phyloP scores from a whole-genome alignment of 2,113 vertebrate genomes.

The Patagioenas fasciata region DNA sequence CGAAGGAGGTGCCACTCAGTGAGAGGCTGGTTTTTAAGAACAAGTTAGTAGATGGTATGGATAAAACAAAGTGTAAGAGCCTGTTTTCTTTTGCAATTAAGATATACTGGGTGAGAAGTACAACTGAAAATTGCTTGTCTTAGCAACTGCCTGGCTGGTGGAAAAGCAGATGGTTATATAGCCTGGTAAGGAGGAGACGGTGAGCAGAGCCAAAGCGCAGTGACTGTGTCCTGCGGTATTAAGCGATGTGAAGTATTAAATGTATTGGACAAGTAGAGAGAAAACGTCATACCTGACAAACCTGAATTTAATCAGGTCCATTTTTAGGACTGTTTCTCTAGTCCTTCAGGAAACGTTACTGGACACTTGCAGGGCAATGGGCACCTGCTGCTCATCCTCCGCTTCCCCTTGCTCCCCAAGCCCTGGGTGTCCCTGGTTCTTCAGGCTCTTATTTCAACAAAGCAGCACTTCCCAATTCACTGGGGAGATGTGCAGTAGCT shows the following conservation, averaged over 20 bases:
- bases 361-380: no score
- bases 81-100: neutral
- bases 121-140: neutral
- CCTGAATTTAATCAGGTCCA: rapidly evolving
- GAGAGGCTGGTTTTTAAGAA: neutral
- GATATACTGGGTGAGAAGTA: neutral
- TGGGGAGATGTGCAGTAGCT: no score
- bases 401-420: neutral
- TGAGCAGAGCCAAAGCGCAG: rapidly evolving
- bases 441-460: no score
- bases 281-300: rapidly evolving
- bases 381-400: rapidly evolving
- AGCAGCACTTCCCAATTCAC: neutral
- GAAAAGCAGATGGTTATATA: neutral
- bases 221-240: neutral
- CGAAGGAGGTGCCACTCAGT: neutral
- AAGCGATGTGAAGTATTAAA: neutral
- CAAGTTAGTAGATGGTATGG: neutral
- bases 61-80: neutral
- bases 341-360: neutral
- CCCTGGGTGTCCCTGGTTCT: neutral
- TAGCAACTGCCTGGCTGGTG: neutral
- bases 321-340: neutral
- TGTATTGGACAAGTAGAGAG: rapidly evolving
- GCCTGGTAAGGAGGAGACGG: neutral